Conservation (phyloP, 2,888 invertebrate genomes). For the Cheilosia variabilis region DNA sequence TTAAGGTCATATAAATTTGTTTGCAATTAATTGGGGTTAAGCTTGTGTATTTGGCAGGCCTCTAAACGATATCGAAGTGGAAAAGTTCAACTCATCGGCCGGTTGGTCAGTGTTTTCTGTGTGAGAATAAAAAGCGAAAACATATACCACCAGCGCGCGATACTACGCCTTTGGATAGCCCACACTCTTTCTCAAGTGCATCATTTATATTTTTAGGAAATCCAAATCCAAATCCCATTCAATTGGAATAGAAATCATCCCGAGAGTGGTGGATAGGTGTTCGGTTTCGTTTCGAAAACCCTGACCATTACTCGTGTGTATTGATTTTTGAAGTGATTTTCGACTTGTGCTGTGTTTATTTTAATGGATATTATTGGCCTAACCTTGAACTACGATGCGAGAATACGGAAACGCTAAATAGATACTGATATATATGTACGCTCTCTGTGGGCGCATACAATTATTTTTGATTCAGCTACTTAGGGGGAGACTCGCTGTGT, state of each 20-base stretch:
- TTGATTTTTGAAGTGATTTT: conserved; percentile 44
- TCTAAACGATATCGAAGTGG: conserved; percentile 44
- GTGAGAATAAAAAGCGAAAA: background rate
- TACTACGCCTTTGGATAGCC: conserved; percentile 50
- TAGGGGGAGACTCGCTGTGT: background rate
- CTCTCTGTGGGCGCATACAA: background rate
- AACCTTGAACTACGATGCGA: conserved; percentile 70
- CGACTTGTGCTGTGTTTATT: conserved; percentile 58
- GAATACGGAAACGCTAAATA: conserved; percentile 52
- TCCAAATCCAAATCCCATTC: conserved; percentile 11
- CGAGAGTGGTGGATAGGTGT: background rate
- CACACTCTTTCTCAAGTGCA: conserved; percentile 54
- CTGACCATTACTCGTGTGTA: conserved; percentile 55
- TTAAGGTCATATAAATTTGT: conserved; percentile 74
- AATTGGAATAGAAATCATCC: conserved; percentile 9
- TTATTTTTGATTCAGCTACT: background rate
- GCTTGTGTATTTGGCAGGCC: conserved; percentile 20
- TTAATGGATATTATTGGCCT: conserved; percentile 39
- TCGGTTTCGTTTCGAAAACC: conserved; percentile 28
- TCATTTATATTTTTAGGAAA: conserved; percentile 73
- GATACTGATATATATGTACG: background rate
- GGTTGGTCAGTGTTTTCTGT: background rate
- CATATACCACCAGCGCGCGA: background rate
- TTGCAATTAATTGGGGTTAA: conserved; percentile 68
- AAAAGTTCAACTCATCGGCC: conserved; percentile 7